Evolutionary conservation across 2,113 vertebrate species (phyloP).

Genomic region (Pipra filicauda): DNA sequence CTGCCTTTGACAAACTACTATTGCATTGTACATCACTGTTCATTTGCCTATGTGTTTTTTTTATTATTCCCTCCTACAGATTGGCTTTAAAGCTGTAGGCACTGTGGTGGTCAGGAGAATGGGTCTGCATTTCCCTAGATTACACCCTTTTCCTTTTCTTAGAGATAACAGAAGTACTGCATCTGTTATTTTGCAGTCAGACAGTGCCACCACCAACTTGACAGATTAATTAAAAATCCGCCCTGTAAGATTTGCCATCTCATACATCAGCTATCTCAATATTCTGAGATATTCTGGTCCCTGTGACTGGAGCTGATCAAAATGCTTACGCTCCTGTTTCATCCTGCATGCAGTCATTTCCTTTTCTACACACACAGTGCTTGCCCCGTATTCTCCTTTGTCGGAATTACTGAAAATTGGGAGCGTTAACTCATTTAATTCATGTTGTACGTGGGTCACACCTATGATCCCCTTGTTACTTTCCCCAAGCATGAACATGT

Average conservation of each 20-base stretch:
- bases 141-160: constrained; percentile 16
- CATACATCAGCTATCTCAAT: constrained; percentile 20
- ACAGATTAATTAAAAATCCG: constrained; percentile 58
- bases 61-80: not conserved
- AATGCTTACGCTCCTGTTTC: not conserved
- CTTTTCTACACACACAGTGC: not conserved
- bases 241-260: constrained; percentile 46
- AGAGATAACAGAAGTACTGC: not conserved
- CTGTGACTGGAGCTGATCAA: constrained; percentile 19
- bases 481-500: not conserved
- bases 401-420: not conserved
- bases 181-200: constrained; percentile 53
- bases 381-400: not conserved
- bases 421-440: not conserved
- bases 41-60: not conserved
- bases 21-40: not conserved
- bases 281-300: constrained; percentile 49
- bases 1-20: not conserved
- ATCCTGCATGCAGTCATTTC: not conserved
- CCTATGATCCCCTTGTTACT: not conserved
- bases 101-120: not conserved
- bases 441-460: not conserved
- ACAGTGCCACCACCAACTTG: constrained; percentile 58
- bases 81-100: not conserved
- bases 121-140: constrained; percentile 30